Conservation (phyloP, 2,797 vertebrate genomes). For the Sebastes oblongus region DNA sequence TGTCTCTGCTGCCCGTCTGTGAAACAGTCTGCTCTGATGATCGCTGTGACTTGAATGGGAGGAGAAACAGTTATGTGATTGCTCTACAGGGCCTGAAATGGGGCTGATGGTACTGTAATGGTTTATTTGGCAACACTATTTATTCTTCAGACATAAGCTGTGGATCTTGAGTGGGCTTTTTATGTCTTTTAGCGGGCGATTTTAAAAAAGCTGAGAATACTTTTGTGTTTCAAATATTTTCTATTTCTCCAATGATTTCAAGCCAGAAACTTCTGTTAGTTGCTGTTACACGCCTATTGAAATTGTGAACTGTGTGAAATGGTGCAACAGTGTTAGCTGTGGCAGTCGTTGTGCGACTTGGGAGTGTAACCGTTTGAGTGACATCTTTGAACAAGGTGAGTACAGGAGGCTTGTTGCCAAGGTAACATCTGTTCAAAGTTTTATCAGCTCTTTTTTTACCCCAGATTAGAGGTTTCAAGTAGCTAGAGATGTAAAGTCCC, state of each 20-base stretch:
- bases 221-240: not conserved
- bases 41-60: not conserved
- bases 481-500: slow-evolving; percentile 9
- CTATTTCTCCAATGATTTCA: not conserved
- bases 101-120: not conserved
- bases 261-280: not conserved
- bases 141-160: not conserved
- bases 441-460: slow-evolving; percentile 13
- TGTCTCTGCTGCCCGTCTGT: not conserved
- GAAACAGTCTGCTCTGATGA: not conserved
- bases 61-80: not conserved
- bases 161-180: not conserved
- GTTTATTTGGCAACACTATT: not conserved
- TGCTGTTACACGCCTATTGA: not conserved
- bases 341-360: slow-evolving; percentile 11
- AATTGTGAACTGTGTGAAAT: not conserved
- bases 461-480: slow-evolving; percentile 26
- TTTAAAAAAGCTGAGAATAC: not conserved
- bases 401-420: slow-evolving; percentile 47
- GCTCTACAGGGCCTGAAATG: not conserved
- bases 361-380: slow-evolving; percentile 41
- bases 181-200: not conserved
- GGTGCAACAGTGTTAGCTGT: not conserved
- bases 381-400: slow-evolving; percentile 48
- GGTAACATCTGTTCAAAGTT: slow-evolving; percentile 56